phyloP scores from a whole-genome alignment of 64 coral and sea anemone genomes.

The Platygyra sinensis region DNA sequence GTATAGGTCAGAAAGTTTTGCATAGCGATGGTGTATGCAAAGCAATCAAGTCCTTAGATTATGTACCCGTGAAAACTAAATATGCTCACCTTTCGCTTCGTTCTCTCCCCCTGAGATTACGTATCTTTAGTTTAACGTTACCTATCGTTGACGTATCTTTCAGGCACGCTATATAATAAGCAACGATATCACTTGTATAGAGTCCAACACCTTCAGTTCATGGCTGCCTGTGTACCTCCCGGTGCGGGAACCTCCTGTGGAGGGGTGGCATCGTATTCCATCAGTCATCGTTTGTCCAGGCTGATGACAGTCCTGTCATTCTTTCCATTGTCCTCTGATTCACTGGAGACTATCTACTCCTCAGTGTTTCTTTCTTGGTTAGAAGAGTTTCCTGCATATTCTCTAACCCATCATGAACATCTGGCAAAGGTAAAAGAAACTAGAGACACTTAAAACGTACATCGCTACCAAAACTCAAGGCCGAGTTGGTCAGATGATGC shows the following conservation, averaged over 20 bases:
- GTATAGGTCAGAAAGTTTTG: too few relatives aligned
- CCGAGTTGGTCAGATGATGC: too few relatives aligned
- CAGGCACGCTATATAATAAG: constrained; percentile 89
- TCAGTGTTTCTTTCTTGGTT: constrained; percentile 79
- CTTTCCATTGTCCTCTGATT: constrained; percentile 63
- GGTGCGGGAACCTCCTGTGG: constrained; percentile 70
- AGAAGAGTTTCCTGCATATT: constrained; percentile 94
- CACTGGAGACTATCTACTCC: constrained; percentile 74
- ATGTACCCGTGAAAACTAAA: too few relatives aligned
- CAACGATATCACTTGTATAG: constrained; percentile 62
- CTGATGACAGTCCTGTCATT: constrained; percentile 94
- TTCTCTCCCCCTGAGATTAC: too few relatives aligned
- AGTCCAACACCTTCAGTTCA: constrained; percentile 71
- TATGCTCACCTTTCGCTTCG: too few relatives aligned
- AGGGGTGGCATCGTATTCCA: constrained; percentile 70
- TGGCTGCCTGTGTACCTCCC: constrained; percentile 86
- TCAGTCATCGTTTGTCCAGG: constrained; percentile 84
- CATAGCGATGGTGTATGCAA: too few relatives aligned
- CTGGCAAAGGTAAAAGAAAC: constrained; percentile 67
- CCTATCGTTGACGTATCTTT: background rate
- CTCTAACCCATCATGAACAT: constrained; percentile 80
- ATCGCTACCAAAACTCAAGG: too few relatives aligned
- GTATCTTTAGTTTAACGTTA: too few relatives aligned
- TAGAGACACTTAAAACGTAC: background rate
- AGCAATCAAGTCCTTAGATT: too few relatives aligned